These are phyloP conservation scores for Hippocampus barbouri DNA, from an alignment of 2,113 vertebrate genomes.

Conservation along the genomic window DNA sequence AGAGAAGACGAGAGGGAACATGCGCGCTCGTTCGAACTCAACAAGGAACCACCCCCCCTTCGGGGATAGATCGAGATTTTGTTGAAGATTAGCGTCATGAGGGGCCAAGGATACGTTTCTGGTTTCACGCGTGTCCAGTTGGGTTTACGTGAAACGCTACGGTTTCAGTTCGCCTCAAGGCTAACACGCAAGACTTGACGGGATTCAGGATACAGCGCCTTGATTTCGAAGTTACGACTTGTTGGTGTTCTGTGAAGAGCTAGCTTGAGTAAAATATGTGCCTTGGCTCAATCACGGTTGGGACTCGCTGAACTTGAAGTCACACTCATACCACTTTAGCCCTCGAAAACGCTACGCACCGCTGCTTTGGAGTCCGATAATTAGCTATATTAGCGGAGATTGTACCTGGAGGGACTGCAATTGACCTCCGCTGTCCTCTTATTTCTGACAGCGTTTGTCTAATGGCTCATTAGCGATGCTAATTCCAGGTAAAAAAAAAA, in stretches of 20 bases:
- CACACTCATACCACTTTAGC: background rate
- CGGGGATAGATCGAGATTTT: background rate
- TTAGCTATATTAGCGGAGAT: background rate
- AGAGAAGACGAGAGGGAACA: constrained; percentile 54
- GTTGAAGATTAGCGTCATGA: background rate
- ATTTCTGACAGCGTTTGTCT: background rate
- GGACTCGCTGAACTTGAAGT: background rate
- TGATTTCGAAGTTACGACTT: too few relatives aligned
- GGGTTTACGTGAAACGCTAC: background rate
- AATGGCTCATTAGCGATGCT: constrained; percentile 30
- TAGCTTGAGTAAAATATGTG: too few relatives aligned
- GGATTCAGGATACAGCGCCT: background rate
- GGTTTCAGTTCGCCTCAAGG: background rate
- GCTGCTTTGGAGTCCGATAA: background rate
- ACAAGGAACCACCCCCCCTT: constrained; percentile 38
- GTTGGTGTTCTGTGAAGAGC: too few relatives aligned
- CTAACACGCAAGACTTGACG: background rate
- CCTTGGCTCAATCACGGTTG: too few relatives aligned
- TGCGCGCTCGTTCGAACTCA: constrained; percentile 45
- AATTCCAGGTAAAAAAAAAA: constrained; percentile 35
- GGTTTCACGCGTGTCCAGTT: background rate
- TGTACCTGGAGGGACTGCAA: background rate
- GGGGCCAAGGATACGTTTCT: background rate
- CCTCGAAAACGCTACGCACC: background rate
- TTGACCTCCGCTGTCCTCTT: background rate